Evolutionary conservation across 2,797 vertebrate genomes (phyloP).

Genomic region (Potorous gilbertii): DNA sequence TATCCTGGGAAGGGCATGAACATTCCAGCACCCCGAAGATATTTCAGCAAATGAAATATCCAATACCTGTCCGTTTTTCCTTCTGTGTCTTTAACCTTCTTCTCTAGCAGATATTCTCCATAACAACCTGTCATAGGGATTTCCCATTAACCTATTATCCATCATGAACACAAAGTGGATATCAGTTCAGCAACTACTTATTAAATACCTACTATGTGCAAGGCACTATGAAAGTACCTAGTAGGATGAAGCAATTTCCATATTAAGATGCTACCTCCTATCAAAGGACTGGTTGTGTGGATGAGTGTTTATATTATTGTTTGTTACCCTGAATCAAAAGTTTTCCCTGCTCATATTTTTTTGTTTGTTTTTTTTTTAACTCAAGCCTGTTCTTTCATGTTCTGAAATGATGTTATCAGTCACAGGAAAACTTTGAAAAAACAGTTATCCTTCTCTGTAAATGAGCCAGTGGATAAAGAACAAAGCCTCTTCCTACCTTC

Average conservation of each 20-base stretch:
- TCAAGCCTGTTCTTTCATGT: constrained; percentile 25
- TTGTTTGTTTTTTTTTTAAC: constrained; percentile 16
- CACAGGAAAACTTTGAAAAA: constrained; percentile 29
- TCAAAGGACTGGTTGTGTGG: neutral
- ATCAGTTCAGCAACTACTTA: neutral
- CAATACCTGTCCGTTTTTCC: neutral
- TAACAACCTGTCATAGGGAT: neutral
- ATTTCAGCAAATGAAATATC: neutral
- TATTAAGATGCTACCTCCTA: neutral
- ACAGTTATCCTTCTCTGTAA: neutral
- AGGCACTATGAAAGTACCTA: neutral
- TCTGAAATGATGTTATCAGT: constrained; percentile 20
- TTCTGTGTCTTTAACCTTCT: neutral
- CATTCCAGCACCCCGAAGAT: neutral
- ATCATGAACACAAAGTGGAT: neutral
- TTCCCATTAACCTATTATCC: neutral
- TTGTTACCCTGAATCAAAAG: neutral
- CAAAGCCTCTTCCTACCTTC: constrained; percentile 30
- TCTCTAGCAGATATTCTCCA: neutral
- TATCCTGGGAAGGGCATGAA: neutral
- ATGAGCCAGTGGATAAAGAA: constrained; percentile 1
- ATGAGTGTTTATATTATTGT: neutral
- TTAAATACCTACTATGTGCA: neutral
- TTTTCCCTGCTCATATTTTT: constrained; percentile 12
- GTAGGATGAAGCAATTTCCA: neutral